Conservation (phyloP, 1,140 invertebrate species). For the Macrobrachium nipponense region DNA sequence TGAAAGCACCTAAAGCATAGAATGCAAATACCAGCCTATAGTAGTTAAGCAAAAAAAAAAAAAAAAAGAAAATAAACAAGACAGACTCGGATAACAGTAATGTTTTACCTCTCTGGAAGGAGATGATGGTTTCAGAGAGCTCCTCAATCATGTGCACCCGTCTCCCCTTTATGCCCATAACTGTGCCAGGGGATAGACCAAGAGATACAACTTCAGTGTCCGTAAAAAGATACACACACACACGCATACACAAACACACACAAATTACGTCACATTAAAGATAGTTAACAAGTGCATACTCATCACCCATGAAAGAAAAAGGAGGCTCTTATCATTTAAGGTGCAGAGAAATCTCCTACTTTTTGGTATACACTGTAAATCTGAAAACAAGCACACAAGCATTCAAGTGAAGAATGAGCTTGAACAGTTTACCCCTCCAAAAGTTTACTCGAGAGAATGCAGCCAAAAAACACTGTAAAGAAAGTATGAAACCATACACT, state of each 20-base stretch:
- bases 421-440: too few species aligned
- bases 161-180: conserved; percentile 98
- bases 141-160: conserved; percentile 98
- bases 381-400: too few species aligned
- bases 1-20: not conserved
- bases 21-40: not conserved
- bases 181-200: conserved; percentile 71
- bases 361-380: too few species aligned
- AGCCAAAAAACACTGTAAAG: too few species aligned
- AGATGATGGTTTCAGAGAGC: conserved; percentile 96
- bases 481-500: too few species aligned
- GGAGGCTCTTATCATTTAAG: too few species aligned
- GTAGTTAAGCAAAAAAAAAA: not conserved
- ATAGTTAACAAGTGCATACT: not conserved
- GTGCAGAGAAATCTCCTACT: too few species aligned
- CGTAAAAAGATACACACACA: not conserved
- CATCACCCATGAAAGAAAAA: too few species aligned
- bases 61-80: not conserved
- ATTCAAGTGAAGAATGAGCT: too few species aligned
- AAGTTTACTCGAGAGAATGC: too few species aligned
- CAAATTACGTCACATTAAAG: not conserved
- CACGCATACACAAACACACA: not conserved
- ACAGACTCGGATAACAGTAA: not conserved
- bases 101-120: conserved; percentile 94
- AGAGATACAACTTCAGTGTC: not conserved